Evolutionary conservation across 2,113 vertebrate species (phyloP).

Genomic region (Tragelaphus scriptus): DNA sequence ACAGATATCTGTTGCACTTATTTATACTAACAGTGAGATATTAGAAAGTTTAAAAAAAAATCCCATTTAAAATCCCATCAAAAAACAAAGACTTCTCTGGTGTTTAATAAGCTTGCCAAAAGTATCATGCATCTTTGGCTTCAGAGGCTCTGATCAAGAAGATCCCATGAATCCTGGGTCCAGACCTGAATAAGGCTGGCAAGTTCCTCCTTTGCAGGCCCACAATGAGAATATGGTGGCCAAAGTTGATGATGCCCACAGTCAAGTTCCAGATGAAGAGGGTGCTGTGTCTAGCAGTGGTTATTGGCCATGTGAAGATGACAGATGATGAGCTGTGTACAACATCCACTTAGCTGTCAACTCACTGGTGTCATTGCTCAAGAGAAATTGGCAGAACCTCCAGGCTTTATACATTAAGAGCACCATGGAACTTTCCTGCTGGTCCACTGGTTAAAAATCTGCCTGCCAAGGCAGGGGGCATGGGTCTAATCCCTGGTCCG

Average conservation of each 20-base stretch:
- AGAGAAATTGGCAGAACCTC: neutral
- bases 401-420: neutral
- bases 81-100: neutral
- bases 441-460: neutral
- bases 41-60: neutral
- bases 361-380: neutral
- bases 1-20: neutral
- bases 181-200: constrained; percentile 95
- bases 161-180: constrained; percentile 82
- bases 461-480: neutral
- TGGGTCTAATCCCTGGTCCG: fast-evolving
- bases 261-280: neutral
- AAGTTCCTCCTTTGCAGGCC: constrained; percentile 96
- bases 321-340: neutral
- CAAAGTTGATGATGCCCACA: constrained; percentile 88
- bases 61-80: neutral
- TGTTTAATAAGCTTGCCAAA: constrained; percentile 93
- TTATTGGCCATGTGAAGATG: neutral
- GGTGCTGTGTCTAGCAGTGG: neutral
- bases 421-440: neutral
- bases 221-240: constrained; percentile 95
- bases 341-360: neutral
- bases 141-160: constrained; percentile 82
- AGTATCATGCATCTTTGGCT: constrained; percentile 71
- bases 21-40: neutral